Evolutionary conservation across 2,888 invertebrate species (phyloP), one percentile per base, ranked within the genome.

Genomic region (Parnassius glacialis): DNA sequence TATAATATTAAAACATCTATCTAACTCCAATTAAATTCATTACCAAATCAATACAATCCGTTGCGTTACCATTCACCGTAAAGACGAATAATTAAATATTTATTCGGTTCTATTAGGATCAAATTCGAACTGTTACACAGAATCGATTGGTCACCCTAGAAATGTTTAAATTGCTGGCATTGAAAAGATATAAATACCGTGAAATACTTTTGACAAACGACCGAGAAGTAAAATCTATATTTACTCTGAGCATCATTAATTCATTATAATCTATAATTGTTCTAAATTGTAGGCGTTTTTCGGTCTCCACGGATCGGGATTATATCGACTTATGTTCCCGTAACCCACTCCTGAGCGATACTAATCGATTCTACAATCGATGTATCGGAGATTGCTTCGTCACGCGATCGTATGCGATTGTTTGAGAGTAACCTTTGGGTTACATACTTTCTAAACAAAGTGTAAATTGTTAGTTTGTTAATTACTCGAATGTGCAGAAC

Each of bases 21-120:
- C 70, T 71, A 74, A 72, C 73, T 73, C 76, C 81, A 83, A 87
- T 84, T 80, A 83, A 80, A 81, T 76, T 81, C 75, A 87, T 85
- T 81, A 85, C 82, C 79, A 78, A 81, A 84, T 78, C 80, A 74
- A 80, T 78, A 74, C 73, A 74, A 80, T 79, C 80, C 76, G 82
- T 83, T 80, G 83, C 85, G 85, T 85, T 87, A 87, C 87, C 84
- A 89, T 87, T 87, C 82, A 74, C 82, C 80, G 85, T 85, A 88
- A 86, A 89, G 78, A 77, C 74, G 76, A 74, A 81, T 85, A 83
- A 89, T 89, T 89, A 89, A 90, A 90, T 89, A 88, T 90, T 88
- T 87, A 88, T 83, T 87, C 87, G 85, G 85, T 83, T 82, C 84
- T 73, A 88, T 87, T 87, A 82, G 81, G 74, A 84, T 81, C 80